Evolutionary conservation across 2,113 vertebrate species (phyloP), one percentile per base, ranked within the genome.

Genomic region (Spea multiplicata): DNA sequence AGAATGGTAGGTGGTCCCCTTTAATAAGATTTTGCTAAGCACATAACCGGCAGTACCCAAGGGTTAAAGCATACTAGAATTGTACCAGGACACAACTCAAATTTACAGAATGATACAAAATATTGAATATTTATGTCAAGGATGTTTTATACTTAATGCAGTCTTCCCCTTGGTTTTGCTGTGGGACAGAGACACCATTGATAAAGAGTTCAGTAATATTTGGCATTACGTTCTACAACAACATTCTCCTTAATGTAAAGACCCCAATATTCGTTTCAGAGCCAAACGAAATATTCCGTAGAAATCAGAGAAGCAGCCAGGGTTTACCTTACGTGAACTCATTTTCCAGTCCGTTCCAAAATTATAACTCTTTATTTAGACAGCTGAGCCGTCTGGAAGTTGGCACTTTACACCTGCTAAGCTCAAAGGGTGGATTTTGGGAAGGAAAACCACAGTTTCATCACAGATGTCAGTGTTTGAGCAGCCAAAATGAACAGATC

Each of bases 391-490:
- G 78, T 66, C 78, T 73, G 78, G 78, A 74, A 80, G 64, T 80
- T 80, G 78, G 78, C 78, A 80, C 78, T 80, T 80, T 80, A 73
- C 78, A 80, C 78, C 71, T 80, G 78, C 71, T 80, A 74, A 80
- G 47, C 78, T 73, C 78, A 80, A 74, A 80, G 71, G 71, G 71
- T 80, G 62, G 71, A 80, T 80, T 80, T 80, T 80, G 71, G 65
- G 71, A 80, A 80, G 71, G 71, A 80, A 80, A 80, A 57, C 71
- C 78, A 67, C 78, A 80, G 67, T 66, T 67, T 80, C 71, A 74
- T 71, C 78, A 68, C 71, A 74, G 78, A 80, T 80, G 71, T 80
- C 57, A 65, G 78, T 72, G 78, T 74, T 53, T 30, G n/a, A 50
- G 68, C 68, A 65, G 78, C 78, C 71, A 80, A 80, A 57, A 80